Percentiles rank a stretch among this genome's conserved stretches.
These are phyloP conservation scores for Odocoileus virginianus DNA, from an alignment of 2,113 vertebrate genomes.

Conservation along the genomic window DNA sequence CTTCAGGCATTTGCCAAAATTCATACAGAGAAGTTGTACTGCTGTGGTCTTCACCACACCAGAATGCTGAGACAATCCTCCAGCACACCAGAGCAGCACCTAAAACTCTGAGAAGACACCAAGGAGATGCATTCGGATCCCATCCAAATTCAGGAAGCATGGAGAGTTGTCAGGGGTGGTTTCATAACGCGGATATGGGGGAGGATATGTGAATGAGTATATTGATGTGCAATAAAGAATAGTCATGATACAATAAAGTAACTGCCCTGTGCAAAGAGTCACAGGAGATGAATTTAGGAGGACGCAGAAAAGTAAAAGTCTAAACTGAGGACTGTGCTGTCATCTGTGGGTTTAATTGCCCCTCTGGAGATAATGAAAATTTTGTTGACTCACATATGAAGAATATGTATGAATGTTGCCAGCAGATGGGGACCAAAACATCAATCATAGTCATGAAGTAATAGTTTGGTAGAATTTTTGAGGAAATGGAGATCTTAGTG, in stretches of 20 bases:
- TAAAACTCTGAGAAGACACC: background rate
- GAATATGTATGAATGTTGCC: background rate
- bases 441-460: background rate
- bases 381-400: background rate
- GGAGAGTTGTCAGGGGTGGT: background rate
- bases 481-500: background rate
- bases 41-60: background rate
- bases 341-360: too few species aligned
- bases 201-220: background rate
- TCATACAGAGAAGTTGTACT: too few species aligned
- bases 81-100: background rate
- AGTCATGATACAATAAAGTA: background rate
- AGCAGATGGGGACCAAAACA: background rate
- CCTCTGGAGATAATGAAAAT: background rate
- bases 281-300: background rate
- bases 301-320: background rate
- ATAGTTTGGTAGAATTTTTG: background rate
- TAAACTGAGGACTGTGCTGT: background rate
- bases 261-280: background rate
- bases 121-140: background rate
- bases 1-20: background rate
- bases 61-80: background rate
- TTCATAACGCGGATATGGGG: background rate
- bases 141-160: background rate
- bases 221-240: background rate